These are phyloP conservation scores for Pyralis farinalis DNA, from an alignment of 2,888 invertebrate genomes.

Conservation along the genomic window DNA sequence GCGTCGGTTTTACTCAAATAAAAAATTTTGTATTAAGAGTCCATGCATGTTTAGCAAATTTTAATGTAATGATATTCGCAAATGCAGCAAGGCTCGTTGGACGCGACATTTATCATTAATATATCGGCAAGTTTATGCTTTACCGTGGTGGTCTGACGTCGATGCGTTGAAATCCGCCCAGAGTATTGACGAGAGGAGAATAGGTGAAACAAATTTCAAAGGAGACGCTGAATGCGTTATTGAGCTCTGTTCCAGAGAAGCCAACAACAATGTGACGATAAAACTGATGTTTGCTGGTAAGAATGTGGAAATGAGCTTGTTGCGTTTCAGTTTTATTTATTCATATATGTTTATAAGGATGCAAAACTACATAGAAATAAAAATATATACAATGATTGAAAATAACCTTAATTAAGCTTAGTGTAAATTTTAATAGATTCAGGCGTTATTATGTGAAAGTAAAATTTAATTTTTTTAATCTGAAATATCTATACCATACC, in stretches of 20 bases:
- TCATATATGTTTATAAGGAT: no score
- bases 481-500: no score
- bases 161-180: constrained; percentile 28
- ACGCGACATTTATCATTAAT: constrained; percentile 17
- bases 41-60: no score
- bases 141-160: constrained; percentile 46
- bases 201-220: constrained; percentile 63
- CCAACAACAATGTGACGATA: constrained; percentile 65
- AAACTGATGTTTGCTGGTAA: constrained; percentile 54
- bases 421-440: no score
- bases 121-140: constrained; percentile 33
- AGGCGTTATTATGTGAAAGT: no score
- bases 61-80: no score
- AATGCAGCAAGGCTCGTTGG: constrained; percentile 6
- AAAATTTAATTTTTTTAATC: no score
- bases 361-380: no score
- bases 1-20: no score
- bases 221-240: constrained; percentile 46
- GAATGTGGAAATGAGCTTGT: constrained; percentile 14
- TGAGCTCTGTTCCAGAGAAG: constrained; percentile 35
- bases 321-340: constrained; percentile 26
- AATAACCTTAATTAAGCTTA: no score
- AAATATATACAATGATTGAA: no score
- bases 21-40: no score
- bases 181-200: constrained; percentile 36